Conservation (phyloP, 2,797 vertebrate species). For the Centropyge bicolor region DNA sequence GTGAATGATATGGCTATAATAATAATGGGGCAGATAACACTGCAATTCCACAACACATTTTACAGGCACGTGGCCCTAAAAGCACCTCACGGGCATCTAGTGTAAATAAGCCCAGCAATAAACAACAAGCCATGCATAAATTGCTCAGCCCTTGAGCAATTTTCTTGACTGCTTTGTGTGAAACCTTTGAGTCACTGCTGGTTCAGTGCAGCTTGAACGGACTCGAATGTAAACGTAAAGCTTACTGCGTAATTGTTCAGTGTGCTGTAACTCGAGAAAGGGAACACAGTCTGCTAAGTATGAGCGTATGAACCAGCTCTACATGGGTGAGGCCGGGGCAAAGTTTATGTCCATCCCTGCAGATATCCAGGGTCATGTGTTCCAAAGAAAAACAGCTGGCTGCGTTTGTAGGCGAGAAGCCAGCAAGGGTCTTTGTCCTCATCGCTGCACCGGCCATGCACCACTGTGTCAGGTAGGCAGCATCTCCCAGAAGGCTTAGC, state of each 20-base stretch:
- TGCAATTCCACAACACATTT: constrained; percentile 60
- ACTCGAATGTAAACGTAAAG: constrained; percentile 29
- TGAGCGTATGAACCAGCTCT: not conserved
- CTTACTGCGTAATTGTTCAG: constrained; percentile 18
- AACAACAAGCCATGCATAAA: constrained; percentile 48
- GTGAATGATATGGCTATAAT: constrained; percentile 58
- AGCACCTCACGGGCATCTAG: constrained; percentile 36
- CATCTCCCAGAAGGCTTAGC: not conserved
- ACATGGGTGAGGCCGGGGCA: not conserved
- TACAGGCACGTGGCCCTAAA: constrained; percentile 43
- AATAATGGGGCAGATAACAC: constrained; percentile 53
- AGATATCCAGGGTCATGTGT: not conserved
- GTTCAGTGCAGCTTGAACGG: constrained; percentile 26
- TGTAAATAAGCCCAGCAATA: constrained; percentile 52
- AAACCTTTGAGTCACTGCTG: constrained; percentile 29
- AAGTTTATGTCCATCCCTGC: not conserved
- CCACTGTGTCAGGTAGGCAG: not conserved
- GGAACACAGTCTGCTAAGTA: not conserved
- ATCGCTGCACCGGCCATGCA: not conserved
- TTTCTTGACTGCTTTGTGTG: constrained; percentile 21
- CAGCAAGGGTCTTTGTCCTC: not conserved
- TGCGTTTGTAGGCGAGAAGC: not conserved
- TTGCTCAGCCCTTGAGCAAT: constrained; percentile 20
- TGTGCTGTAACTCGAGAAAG: not conserved
- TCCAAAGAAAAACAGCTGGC: not conserved